Evolutionary conservation across 2,888 invertebrate genomes (phyloP), one percentile per base, ranked within the genome.

Genomic region (Amiota minor): DNA sequence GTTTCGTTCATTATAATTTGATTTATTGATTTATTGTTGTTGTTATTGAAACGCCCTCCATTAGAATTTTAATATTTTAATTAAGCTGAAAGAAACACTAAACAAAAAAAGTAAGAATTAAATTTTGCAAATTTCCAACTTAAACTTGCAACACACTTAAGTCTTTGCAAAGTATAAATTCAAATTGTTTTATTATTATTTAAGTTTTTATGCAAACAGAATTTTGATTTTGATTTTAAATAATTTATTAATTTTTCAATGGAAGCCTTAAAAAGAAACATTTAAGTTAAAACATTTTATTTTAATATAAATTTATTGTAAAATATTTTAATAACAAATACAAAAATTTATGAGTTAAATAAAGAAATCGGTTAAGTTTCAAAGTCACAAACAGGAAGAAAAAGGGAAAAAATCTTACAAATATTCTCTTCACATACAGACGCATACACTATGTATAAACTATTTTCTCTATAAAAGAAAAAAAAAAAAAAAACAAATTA

Each of bases 41-140:
- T 70, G n/a, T 69, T 70, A 72, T 72, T 65, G 78, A 73, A 83
- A 80, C 78, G 78, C 86, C 85, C 84, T 86, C 86, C 86, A 85
- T 82, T 86, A 86, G 75, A 82, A 84, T 84, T 83, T 79, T 53
- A 68, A 53, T 35, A 35, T 35, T 47, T 68, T 50, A 53, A 68
- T 68, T 68, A 53, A 68, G 67, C n/a, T 23, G 14, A 9, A 53
- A 9, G n/a, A 4, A 50, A 4, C 1, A 50, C 11, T 14, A 50
- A 50, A 50, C 50, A 50, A 50, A 50, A 10, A 53, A n/a, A n/a
- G 10, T 0, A 53, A 3, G 1, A 12, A 47, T 46, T 23, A 46
- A 81, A 16, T 53, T 71, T 35, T 49, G 56, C 55, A 16, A 59
- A 72, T 74, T 55, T 35, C 74, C 14, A 56, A 50, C 3, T 23